Percentiles rank a stretch among this genome's conserved stretches.
Conservation (phyloP, 2,888 invertebrate species). For the Adineta ricciae region DNA sequence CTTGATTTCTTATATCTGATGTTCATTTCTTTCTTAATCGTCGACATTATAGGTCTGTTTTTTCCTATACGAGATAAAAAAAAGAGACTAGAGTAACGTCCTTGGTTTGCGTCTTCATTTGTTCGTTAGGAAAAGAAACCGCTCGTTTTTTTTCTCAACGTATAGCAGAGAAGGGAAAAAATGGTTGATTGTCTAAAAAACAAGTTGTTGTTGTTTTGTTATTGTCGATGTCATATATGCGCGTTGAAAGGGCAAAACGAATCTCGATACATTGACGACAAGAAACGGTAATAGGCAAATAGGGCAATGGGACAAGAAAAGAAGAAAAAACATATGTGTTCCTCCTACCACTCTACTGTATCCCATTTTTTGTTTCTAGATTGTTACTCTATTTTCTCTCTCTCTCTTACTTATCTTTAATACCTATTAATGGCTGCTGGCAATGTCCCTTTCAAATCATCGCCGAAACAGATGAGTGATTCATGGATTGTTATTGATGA, state of each 20-base stretch:
- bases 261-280: neutral
- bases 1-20: no score
- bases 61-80: no score
- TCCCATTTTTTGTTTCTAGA: neutral
- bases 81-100: no score
- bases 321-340: slow-evolving; percentile 5
- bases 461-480: slow-evolving; percentile 19
- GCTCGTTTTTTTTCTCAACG: no score
- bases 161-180: neutral
- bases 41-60: no score
- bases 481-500: slow-evolving; percentile 6
- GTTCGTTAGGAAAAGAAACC: no score
- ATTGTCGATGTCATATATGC: neutral
- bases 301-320: neutral
- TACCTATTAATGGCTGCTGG: neutral
- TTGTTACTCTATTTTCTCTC: neutral
- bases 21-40: no score
- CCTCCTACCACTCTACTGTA: no score
- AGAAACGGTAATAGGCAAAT: neutral
- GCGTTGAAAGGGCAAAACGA: neutral
- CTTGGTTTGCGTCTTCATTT: no score
- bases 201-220: slow-evolving; percentile 7
- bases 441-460: neutral
- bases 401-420: neutral
- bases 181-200: neutral